Evolutionary conservation across 2,888 invertebrate genomes (phyloP).

Genomic region (Helobdella robusta): DNA sequence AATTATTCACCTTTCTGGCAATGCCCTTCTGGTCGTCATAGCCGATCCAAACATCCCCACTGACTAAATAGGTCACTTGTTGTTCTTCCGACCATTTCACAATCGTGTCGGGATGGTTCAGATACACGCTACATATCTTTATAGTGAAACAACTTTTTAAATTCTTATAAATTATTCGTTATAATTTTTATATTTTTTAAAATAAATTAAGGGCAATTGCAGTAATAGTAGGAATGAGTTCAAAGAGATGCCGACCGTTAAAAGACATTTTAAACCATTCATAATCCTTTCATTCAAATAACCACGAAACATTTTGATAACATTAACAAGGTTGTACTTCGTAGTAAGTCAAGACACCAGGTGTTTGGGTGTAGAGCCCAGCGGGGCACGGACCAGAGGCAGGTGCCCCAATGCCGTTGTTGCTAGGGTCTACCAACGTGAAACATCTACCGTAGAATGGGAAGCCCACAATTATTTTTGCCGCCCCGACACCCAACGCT

Average conservation of each 20-base stretch:
- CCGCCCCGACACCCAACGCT: constrained; percentile 37
- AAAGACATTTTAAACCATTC: too few relatives aligned
- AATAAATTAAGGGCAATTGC: too few relatives aligned
- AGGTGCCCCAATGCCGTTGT: constrained; percentile 38
- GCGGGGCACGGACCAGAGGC: constrained; percentile 35
- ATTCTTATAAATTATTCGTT: neutral
- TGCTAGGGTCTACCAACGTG: constrained; percentile 33
- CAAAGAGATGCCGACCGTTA: too few relatives aligned
- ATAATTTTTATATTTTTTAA: neutral
- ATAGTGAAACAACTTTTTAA: neutral
- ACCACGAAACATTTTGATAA: neutral
- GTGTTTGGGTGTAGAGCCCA: constrained; percentile 39
- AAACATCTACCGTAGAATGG: constrained; percentile 41
- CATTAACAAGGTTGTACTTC: constrained; percentile 38
- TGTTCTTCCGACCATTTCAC: neutral
- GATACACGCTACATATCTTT: neutral
- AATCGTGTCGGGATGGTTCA: neutral
- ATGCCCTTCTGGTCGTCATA: neutral
- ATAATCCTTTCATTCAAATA: too few relatives aligned
- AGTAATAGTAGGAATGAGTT: too few relatives aligned
- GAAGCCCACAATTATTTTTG: constrained; percentile 41
- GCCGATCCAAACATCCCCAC: neutral
- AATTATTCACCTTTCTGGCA: neutral
- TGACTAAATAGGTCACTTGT: neutral
- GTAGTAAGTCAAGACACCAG: constrained; percentile 41